phyloP scores from a whole-genome alignment of 1,140 invertebrate species.

The Anastatus disparis region DNA sequence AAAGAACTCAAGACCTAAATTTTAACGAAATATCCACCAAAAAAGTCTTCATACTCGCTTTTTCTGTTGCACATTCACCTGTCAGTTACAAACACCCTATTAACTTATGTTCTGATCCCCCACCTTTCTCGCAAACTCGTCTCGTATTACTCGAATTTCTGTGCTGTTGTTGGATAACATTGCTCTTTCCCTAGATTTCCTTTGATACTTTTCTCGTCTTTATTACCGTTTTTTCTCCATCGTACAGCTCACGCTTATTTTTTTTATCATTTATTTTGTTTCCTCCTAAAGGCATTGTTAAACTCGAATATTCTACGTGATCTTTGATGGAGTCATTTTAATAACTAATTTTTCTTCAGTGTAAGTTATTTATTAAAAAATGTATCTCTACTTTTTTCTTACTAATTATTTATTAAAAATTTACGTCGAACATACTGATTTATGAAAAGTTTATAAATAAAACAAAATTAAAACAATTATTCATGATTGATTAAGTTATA shows the following conservation, averaged over 20 bases:
- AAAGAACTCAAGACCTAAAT: not conserved
- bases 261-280: slow-evolving; percentile 5
- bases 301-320: not conserved
- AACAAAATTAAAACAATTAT: too few relatives aligned
- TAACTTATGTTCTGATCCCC: slow-evolving; percentile 11
- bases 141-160: slow-evolving; percentile 14
- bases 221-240: slow-evolving; percentile 13
- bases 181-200: slow-evolving; percentile 37
- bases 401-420: too few relatives aligned
- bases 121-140: not conserved
- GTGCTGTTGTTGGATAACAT: not conserved
- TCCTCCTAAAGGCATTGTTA: slow-evolving; percentile 1
- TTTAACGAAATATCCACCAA: slow-evolving; percentile 7
- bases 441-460: too few relatives aligned
- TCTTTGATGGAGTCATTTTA: slow-evolving; percentile 10
- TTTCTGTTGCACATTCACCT: not conserved
- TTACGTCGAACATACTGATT: too few relatives aligned
- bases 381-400: too few relatives aligned
- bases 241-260: not conserved
- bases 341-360: slow-evolving; percentile 24
- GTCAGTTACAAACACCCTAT: slow-evolving; percentile 32
- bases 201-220: slow-evolving; percentile 46
- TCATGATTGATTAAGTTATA: too few relatives aligned
- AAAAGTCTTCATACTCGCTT: not conserved
- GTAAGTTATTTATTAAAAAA: too few relatives aligned